Conservation (phyloP, 30 jellyfish, hydroid and myxozoan species). For the Phacellophora camtschatica region DNA sequence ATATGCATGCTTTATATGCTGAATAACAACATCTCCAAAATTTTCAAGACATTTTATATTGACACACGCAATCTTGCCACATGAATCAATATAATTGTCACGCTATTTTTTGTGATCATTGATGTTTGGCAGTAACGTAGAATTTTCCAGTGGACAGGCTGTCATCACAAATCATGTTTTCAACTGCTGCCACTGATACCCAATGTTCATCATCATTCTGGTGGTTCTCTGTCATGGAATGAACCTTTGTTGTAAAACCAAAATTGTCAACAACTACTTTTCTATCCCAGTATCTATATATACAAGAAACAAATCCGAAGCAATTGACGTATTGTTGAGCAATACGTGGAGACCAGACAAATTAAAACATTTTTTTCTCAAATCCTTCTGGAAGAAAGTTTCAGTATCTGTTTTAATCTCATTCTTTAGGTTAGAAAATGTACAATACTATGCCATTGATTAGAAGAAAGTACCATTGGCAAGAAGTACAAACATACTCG, state of each 20-base stretch:
- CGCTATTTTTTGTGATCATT: constrained; percentile 9
- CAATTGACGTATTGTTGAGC: too few relatives aligned
- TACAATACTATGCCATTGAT: too few relatives aligned
- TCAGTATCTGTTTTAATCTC: too few relatives aligned
- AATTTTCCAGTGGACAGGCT: constrained; percentile 15
- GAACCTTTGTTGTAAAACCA: constrained; percentile 13
- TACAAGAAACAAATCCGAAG: too few relatives aligned
- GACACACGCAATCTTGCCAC: constrained; percentile 15
- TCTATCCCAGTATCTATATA: background rate
- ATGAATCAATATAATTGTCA: background rate
- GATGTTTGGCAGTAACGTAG: background rate
- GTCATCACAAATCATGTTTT: constrained; percentile 1
- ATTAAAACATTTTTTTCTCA: too few relatives aligned
- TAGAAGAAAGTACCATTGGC: too few relatives aligned
- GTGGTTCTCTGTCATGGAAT: constrained; percentile 3
- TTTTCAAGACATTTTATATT: background rate
- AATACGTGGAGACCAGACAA: too few relatives aligned
- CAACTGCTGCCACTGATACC: constrained; percentile 12
- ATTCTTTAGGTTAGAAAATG: too few relatives aligned
- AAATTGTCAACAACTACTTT: constrained; percentile 17
- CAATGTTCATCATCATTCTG: constrained; percentile 15
- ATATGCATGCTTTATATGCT: constrained; percentile 20
- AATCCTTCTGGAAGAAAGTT: too few relatives aligned
- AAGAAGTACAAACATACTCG: too few relatives aligned
- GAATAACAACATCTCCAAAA: constrained; percentile 2